Base-by-base conservation (phyloP, 2,797 vertebrate genomes). In the Carapus acus region DNA sequence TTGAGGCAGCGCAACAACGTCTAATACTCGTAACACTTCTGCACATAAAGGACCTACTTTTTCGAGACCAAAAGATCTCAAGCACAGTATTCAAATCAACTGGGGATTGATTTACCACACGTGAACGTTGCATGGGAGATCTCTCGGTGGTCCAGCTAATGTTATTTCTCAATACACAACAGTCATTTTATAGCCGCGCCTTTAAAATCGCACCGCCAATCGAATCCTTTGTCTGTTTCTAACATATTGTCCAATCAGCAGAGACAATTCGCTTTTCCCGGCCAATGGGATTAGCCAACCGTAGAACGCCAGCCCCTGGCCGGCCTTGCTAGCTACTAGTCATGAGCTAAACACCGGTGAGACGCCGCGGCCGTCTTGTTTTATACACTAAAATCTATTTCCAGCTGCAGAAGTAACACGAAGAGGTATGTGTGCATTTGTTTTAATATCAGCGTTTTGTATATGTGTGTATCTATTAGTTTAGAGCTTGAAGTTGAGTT, bases 361-460 rank as follows among this genome's bases (percentile, higher is more conserved):
- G 17, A n/a, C 16, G 16, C 2, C 0, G 27, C 8, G 0, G 23
- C 8, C 14, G 6, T 39, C 12, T 29, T 11, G 36, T 58, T 49
- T 34, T 2, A 18, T 2, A 36, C 33, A n/a, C 8, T 14, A 8
- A 36, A 33, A 13, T 40, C 37, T 37, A 8, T 4, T 2, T 43
- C 50, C 16, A 18, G 2, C 37, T 13, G 6, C 20, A 1, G 21
- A 29, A 19, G 49, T 43, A 16, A 16, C 16, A 5, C 34, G 15
- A 6, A 50, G 6, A 80, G 80, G 81, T 81, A 1, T 33, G 81
- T 77, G 31, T 1, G 3, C 2, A 13, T 13, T 33, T 4, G 8
- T 27, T 5, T 9, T 27, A 27, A 33, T 9, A 8, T 8, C 6
- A 39, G 7, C 2, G 0, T 7, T n/a, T 27, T 27, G 24, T 18